phyloP scores from a whole-genome alignment of 2,797 vertebrate genomes.

The Stomatorhinus walkeri region DNA sequence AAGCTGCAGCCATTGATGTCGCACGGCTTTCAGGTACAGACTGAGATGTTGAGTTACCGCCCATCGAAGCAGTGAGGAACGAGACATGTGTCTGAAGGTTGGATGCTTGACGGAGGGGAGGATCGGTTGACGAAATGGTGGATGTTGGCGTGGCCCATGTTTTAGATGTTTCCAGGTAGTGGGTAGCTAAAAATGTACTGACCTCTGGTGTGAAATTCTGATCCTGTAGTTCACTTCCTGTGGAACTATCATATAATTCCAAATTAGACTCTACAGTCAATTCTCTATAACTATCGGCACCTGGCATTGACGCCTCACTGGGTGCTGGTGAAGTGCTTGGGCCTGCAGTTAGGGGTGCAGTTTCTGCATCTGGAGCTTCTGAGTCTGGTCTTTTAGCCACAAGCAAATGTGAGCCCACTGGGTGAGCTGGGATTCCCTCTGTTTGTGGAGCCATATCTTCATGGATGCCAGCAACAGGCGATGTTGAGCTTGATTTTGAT shows the following conservation, averaged over 20 bases:
- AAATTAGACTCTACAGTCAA: not conserved
- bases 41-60: not conserved
- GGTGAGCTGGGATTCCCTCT: not conserved
- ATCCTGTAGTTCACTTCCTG: not conserved
- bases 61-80: not conserved
- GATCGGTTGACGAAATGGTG: not conserved
- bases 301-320: not conserved
- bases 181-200: not conserved
- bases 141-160: not conserved
- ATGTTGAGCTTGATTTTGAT: constrained; percentile 5
- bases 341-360: not conserved
- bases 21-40: not conserved
- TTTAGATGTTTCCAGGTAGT: not conserved
- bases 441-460: not conserved
- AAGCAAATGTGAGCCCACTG: not conserved
- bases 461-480: not conserved
- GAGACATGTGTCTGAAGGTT: not conserved
- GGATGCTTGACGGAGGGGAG: not conserved
- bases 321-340: not conserved
- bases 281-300: not conserved
- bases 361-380: not conserved
- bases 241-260: not conserved
- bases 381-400: not conserved
- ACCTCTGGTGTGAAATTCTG: not conserved
- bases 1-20: not conserved